Evolutionary conservation across 2,797 vertebrate species (phyloP).

Genomic region (Selene dorsalis): DNA sequence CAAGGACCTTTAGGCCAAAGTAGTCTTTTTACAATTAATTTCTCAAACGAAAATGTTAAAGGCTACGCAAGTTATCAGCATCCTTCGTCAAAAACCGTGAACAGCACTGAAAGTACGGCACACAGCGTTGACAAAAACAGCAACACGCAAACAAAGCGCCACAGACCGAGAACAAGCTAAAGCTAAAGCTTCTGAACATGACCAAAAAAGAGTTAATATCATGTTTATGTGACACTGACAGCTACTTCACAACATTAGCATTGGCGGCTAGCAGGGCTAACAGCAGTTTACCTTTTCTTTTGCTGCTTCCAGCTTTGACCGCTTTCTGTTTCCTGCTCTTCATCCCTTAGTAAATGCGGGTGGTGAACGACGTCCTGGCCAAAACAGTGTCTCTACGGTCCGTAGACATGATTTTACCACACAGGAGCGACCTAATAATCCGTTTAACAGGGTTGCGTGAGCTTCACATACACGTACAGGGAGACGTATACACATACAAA

Average conservation of each 20-base stretch:
- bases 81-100: neutral
- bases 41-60: no score
- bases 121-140: neutral
- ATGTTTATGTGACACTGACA: slow-evolving; percentile 36
- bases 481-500: neutral
- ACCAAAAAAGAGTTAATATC: neutral
- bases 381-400: neutral
- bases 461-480: neutral
- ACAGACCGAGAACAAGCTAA: neutral
- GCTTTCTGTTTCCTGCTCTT: slow-evolving; percentile 77
- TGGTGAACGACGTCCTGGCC: neutral
- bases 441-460: slow-evolving; percentile 27
- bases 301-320: slow-evolving; percentile 71
- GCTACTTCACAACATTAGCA: slow-evolving; percentile 37
- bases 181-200: neutral
- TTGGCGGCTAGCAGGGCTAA: slow-evolving; percentile 54
- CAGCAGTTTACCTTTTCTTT: slow-evolving; percentile 77
- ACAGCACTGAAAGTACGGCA: neutral
- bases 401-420: slow-evolving; percentile 47
- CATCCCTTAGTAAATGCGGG: slow-evolving; percentile 68
- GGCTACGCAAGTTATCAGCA: neutral
- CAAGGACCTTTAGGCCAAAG: neutral
- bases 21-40: neutral
- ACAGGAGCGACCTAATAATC: slow-evolving; percentile 32
- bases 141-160: neutral